phyloP scores from a whole-genome alignment of 2,888 invertebrate genomes.

The Drosophila mettleri region DNA sequence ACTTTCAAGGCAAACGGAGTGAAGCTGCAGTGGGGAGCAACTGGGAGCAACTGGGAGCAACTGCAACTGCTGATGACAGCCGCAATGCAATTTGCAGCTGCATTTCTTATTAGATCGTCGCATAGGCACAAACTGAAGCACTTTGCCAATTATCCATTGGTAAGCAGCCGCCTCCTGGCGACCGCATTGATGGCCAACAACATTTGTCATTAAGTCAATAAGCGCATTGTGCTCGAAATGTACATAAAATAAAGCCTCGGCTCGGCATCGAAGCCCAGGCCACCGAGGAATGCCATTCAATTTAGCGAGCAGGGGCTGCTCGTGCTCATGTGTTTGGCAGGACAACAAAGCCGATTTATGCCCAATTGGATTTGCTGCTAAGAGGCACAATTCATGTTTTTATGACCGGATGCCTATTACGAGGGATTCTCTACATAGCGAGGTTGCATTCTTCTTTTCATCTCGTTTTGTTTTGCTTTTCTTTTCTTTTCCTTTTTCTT shows the following conservation, averaged over 20 bases:
- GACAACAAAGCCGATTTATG: conserved; percentile 78
- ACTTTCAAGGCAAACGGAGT: conserved; percentile 52
- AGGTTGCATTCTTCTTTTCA: conserved; percentile 24
- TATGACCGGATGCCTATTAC: conserved; percentile 79
- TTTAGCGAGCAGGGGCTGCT: conserved; percentile 30
- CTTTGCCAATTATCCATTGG: conserved; percentile 60
- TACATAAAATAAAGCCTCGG: conserved; percentile 62
- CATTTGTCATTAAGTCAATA: conserved; percentile 80
- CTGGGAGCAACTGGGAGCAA: not conserved
- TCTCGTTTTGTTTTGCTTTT: too few species aligned
- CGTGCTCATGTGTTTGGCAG: conserved; percentile 58
- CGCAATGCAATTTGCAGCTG: conserved; percentile 74
- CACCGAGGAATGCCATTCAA: conserved; percentile 41
- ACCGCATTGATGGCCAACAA: conserved; percentile 63
- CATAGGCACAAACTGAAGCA: conserved; percentile 42
- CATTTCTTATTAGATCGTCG: conserved; percentile 45
- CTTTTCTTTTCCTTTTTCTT: not conserved
- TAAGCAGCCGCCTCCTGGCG: conserved; percentile 13
- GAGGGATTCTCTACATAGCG: conserved; percentile 40
- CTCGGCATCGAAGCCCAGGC: not conserved
- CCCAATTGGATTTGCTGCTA: conserved; percentile 80
- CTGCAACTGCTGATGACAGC: conserved; percentile 62
- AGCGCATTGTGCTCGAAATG: conserved; percentile 80
- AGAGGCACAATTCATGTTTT: conserved; percentile 81
- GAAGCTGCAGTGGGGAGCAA: not conserved